Conservation (phyloP, 2,888 invertebrate genomes). For the Melanostoma mellinum region DNA sequence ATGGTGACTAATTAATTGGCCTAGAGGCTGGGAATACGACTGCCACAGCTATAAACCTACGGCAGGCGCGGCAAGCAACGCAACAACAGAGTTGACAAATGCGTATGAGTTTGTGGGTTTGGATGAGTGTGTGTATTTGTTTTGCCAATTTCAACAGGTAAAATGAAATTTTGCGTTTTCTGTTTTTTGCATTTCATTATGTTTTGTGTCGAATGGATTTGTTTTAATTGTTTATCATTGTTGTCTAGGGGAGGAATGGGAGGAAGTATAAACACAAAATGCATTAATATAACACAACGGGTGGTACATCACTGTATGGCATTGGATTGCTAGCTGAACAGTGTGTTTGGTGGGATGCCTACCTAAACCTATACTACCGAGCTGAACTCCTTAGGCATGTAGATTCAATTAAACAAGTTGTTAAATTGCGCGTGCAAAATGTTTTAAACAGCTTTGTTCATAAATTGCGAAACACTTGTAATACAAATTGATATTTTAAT, state of each 20-base stretch:
- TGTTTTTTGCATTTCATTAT: constrained; percentile 45
- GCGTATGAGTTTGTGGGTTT: background rate
- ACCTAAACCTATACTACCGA: background rate
- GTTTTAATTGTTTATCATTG: constrained; percentile 28
- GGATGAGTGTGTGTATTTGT: constrained; percentile 28
- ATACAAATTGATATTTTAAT: constrained; percentile 38
- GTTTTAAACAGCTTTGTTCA: constrained; percentile 39
- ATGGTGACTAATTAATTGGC: constrained; percentile 70
- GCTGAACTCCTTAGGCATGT: constrained; percentile 36
- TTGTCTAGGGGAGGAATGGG: background rate
- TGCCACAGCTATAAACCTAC: constrained; percentile 33
- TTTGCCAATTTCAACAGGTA: constrained; percentile 59
- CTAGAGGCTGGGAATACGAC: constrained; percentile 25
- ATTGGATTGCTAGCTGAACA: constrained; percentile 2
- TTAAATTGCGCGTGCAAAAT: constrained; percentile 40
- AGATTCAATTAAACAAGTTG: constrained; percentile 40
- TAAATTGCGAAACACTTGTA: constrained; percentile 39
- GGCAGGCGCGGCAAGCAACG: background rate
- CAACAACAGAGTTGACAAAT: background rate
- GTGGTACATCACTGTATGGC: background rate
- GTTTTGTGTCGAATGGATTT: constrained; percentile 46
- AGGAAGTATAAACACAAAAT: background rate
- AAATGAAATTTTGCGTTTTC: constrained; percentile 12
- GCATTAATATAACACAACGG: constrained; percentile 18
- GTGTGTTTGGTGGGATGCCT: background rate